Base-by-base conservation (phyloP, 2,797 vertebrate species). In the Eulemur coronatus region DNA sequence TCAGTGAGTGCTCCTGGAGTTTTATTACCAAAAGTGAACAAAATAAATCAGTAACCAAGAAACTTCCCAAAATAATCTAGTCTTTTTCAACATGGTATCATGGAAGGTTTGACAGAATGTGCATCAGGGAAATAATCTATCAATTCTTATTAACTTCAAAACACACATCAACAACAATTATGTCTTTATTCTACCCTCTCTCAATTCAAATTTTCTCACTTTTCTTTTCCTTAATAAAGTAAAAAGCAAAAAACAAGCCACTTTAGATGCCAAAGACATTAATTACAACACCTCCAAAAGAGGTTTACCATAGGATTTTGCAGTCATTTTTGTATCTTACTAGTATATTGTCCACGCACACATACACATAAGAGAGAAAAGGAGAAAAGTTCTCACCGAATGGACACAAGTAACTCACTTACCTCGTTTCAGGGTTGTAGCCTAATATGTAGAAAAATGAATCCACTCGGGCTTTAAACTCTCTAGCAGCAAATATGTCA, bases 371-470 rank as follows among this genome's bases (percentile, higher is more conserved):
- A 1, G 0, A 4, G 15, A 48, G 33, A 72, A 85, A 55, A 67
- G 43, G 57, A 24, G 30, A 26, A 20, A 65, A 33, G n/a, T 38
- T 87, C 57, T 92, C 33, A 61, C 6, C 8, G 13, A 61, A 11
- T 9, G 26, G 52, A 33, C 22, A 52, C 55, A 75, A 81, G 55
- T 65, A 78, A 84, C 55, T 86, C 55, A 96, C 99, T 99, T 98
- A 99, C 99, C 99, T 99, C 95, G 99, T 99, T 98, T 99, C 99
- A 98, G 99, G 99, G 98, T 99, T 99, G 97, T 99, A 99, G 98
- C 99, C 99, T 97, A 99, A 98, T 98, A 99, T 99, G 98, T 99
- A 99, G 99, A 99, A 99, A 98, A 99, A 99, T 92, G 99, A 99
- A 99, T 99, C 99, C 98, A 99, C 99, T 96, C 99, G 99, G 95